Conservation (phyloP, 92 coral and sea anemone species). For the Metridium senile region DNA sequence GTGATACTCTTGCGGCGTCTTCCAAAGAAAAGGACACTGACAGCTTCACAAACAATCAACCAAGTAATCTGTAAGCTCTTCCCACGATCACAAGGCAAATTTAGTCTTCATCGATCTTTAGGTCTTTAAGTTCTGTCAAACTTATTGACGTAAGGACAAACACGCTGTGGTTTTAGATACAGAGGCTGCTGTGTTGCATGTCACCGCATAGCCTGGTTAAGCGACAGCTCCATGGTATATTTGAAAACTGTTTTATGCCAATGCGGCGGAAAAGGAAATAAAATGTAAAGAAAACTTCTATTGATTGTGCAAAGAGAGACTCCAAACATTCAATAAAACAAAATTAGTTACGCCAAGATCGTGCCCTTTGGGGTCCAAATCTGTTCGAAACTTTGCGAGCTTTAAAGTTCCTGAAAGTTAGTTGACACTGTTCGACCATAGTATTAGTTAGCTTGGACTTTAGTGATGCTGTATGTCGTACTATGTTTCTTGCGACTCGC, state of each 20-base stretch:
- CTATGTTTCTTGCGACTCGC: conserved; percentile 72
- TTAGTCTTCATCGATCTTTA: conserved; percentile 72
- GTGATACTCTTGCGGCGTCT: conserved; percentile 36
- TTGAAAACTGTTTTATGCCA: conserved; percentile 62
- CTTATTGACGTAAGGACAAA: conserved; percentile 68
- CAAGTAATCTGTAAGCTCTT: conserved; percentile 55
- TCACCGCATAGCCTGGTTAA: conserved; percentile 60
- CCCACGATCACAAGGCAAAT: conserved; percentile 69
- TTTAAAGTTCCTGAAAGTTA: not conserved
- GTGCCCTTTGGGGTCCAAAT: not conserved
- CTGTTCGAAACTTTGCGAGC: not conserved
- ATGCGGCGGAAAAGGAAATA: conserved; percentile 53
- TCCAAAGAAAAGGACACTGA: conserved; percentile 27
- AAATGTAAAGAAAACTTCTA: conserved; percentile 36
- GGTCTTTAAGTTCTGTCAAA: conserved; percentile 69
- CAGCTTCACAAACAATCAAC: conserved; percentile 35
- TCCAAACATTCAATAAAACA: conserved; percentile 15
- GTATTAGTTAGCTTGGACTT: conserved; percentile 8
- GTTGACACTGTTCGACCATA: conserved; percentile 19
- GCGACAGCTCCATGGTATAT: conserved; percentile 64
- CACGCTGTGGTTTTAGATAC: conserved; percentile 47
- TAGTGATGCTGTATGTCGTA: not conserved
- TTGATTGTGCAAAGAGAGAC: conserved; percentile 24
- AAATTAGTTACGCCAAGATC: not conserved
- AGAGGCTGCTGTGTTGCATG: conserved; percentile 46